These are phyloP conservation scores for Danio albolineatus DNA, from an alignment of 2,797 vertebrate genomes.

Conservation along the genomic window DNA sequence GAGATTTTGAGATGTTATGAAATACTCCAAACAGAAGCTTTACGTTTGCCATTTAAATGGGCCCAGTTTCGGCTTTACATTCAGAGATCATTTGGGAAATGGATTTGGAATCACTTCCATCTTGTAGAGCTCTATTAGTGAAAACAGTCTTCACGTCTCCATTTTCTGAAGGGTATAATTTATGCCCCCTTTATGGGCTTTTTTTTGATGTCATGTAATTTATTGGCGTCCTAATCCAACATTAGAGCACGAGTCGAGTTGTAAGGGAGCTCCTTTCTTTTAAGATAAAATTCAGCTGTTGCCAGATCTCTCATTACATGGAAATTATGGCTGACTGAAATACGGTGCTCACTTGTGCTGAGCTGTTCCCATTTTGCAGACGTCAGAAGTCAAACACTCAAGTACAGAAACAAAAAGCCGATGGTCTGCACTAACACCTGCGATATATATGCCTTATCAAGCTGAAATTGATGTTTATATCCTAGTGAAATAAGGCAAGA, in stretches of 20 bases:
- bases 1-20: constrained; percentile 80
- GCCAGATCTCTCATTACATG: constrained; percentile 74
- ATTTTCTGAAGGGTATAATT: constrained; percentile 79
- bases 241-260: constrained; percentile 65
- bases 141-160: constrained; percentile 76
- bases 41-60: constrained; percentile 70
- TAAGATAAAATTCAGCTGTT: constrained; percentile 74
- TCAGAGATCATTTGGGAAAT: constrained; percentile 71
- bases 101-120: constrained; percentile 75
- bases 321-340: constrained; percentile 75
- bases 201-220: constrained; percentile 79
- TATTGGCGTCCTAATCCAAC: constrained; percentile 72
- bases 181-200: constrained; percentile 75
- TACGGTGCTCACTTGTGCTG: constrained; percentile 60
- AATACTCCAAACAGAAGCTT: constrained; percentile 82
- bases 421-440: constrained; percentile 63
- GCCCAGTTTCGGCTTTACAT: constrained; percentile 76
- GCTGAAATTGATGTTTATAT: constrained; percentile 36
- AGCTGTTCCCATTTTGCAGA: constrained; percentile 59
- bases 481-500: constrained; percentile 21
- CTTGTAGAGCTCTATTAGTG: constrained; percentile 80
- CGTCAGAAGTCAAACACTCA: constrained; percentile 64
- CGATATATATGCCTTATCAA: constrained; percentile 46
- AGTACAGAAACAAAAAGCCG: constrained; percentile 41
- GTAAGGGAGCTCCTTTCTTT: constrained; percentile 72